Evolutionary conservation across 2,888 invertebrate species (phyloP).

Genomic region (Drosophila lacicola): DNA sequence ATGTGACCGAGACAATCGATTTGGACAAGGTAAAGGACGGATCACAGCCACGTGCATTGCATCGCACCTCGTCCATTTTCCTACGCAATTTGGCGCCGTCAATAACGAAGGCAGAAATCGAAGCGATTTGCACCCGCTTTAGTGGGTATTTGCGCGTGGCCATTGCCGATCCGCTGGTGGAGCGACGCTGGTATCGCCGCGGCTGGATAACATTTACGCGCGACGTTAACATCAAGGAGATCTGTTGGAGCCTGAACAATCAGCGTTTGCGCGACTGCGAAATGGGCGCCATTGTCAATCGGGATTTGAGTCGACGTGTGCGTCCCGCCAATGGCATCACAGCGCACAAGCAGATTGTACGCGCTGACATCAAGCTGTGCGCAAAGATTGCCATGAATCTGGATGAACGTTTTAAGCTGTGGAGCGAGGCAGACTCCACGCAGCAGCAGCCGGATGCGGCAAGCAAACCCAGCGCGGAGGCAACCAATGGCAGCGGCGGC

Average conservation of each 20-base stretch:
- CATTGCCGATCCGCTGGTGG: constrained; percentile 98
- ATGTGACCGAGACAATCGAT: constrained; percentile 84
- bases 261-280: constrained; percentile 88
- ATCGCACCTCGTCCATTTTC: constrained; percentile 98
- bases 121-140: constrained; percentile 96
- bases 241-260: constrained; percentile 99
- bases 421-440: constrained; percentile 85
- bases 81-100: constrained; percentile 97
- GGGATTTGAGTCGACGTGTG: constrained; percentile 97
- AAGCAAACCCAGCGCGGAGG: constrained; percentile 13
- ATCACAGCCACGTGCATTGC: constrained; percentile 89
- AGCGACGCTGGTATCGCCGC: constrained; percentile 97
- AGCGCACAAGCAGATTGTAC: constrained; percentile 93
- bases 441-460: not conserved
- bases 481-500: constrained; percentile 44
- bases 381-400: constrained; percentile 96
- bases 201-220: constrained; percentile 99
- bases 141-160: constrained; percentile 98
- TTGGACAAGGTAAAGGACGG: constrained; percentile 85
- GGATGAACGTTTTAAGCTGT: constrained; percentile 93
- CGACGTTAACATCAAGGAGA: constrained; percentile 99
- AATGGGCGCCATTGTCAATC: constrained; percentile 94
- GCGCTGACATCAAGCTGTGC: constrained; percentile 96
- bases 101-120: constrained; percentile 98
- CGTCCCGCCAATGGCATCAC: constrained; percentile 96